These are phyloP conservation scores for Pristiophorus japonicus DNA, from an alignment of 2,113 vertebrate genomes.

Conservation along the genomic window DNA sequence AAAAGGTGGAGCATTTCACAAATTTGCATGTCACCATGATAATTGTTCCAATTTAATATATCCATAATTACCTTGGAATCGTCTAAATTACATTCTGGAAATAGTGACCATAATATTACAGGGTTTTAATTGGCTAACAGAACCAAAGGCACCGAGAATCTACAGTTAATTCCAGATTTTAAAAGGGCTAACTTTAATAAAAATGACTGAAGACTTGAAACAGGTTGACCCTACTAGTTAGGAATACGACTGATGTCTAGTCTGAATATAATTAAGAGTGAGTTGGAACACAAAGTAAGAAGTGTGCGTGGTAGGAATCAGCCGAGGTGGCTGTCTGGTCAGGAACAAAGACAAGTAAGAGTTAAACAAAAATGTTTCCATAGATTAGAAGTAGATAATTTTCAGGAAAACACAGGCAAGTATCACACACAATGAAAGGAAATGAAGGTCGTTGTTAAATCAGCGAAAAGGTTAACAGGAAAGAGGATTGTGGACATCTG, in stretches of 20 bases:
- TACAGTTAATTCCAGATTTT: background rate
- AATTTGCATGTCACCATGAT: background rate
- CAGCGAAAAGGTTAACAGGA: constrained; percentile 1
- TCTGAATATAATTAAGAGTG: background rate
- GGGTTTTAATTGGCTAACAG: background rate
- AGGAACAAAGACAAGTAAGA: background rate
- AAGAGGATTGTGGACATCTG: background rate
- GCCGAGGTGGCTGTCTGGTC: background rate
- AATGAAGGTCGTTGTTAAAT: background rate
- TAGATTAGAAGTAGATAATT: constrained; percentile 5
- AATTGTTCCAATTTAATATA: background rate
- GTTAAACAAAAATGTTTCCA: background rate
- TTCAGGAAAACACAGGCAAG: background rate
- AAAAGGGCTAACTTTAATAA: background rate
- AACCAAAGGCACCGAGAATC: background rate
- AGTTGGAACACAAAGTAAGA: background rate
- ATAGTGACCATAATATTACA: background rate
- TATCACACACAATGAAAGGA: background rate
- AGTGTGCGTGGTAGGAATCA: background rate
- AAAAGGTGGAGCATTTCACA: background rate
- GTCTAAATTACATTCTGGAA: background rate
- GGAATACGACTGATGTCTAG: background rate
- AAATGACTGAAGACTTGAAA: background rate
- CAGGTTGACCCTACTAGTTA: background rate
- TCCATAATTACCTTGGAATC: background rate